Conservation (phyloP, 2,888 invertebrate species). For the Prosapia bicincta region DNA sequence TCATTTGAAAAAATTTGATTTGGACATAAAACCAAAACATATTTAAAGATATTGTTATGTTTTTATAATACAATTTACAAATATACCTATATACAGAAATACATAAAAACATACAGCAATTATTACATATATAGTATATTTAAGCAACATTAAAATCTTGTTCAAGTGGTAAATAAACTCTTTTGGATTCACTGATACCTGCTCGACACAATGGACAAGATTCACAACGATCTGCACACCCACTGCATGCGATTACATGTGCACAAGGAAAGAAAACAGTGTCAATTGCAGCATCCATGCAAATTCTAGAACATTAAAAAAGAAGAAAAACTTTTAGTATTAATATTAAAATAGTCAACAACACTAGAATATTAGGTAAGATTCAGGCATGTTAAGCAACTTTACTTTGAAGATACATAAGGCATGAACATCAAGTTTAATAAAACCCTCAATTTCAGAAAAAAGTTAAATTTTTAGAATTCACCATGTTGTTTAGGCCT, state of each 20-base stretch:
- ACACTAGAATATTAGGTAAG: too few species aligned
- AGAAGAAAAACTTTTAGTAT: too few species aligned
- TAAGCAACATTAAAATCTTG: slow-evolving; percentile 17
- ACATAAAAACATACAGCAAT: background rate
- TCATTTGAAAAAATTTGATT: background rate
- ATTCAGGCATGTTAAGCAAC: too few species aligned
- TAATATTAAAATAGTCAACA: too few species aligned
- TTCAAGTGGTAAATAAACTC: slow-evolving; percentile 59
- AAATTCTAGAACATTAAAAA: slow-evolving; percentile 53
- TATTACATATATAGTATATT: too few species aligned
- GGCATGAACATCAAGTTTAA: too few species aligned
- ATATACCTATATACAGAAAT: background rate
- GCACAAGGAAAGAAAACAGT: slow-evolving; percentile 84
- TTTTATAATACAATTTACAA: background rate
- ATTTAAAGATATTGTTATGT: background rate
- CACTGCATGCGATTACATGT: slow-evolving; percentile 78
- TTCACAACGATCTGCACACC: slow-evolving; percentile 70
- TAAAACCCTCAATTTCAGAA: too few species aligned
- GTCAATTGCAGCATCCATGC: slow-evolving; percentile 81
- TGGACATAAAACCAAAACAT: background rate
- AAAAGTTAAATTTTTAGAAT: too few species aligned
- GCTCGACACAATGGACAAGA: slow-evolving; percentile 73
- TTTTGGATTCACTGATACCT: slow-evolving; percentile 64
- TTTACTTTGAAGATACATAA: too few species aligned
- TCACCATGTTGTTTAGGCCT: too few species aligned